Conservation (phyloP, 1,140 invertebrate species). For the Protaetia brevitarsis region DNA sequence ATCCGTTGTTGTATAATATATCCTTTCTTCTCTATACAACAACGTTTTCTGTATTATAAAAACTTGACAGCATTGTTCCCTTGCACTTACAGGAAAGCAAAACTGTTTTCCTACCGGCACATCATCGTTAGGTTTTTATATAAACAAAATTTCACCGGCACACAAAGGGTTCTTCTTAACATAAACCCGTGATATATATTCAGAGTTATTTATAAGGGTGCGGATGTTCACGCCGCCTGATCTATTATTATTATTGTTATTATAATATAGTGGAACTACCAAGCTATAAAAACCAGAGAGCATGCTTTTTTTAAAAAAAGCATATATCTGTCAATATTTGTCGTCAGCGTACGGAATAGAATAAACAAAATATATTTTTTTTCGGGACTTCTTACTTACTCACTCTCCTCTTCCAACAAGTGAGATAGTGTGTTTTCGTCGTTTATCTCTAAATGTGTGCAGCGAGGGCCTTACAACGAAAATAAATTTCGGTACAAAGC, state of each 20-base stretch:
- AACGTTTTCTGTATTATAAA: too few relatives aligned
- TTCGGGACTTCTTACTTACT: background rate
- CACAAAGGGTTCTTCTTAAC: background rate
- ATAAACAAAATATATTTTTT: constrained; percentile 16
- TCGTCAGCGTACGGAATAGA: background rate
- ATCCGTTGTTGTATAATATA: too few relatives aligned
- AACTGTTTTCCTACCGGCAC: too few relatives aligned
- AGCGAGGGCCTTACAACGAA: background rate
- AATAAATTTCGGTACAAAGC: constrained; percentile 2
- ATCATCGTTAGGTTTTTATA: too few relatives aligned
- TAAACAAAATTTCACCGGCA: constrained; percentile 14
- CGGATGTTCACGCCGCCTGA: constrained; percentile 6
- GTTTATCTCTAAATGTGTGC: background rate
- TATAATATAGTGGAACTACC: constrained; percentile 6
- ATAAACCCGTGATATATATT: constrained; percentile 13
- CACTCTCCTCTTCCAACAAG: too few relatives aligned
- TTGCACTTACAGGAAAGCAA: too few relatives aligned
- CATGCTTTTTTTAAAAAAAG: constrained; percentile 16
- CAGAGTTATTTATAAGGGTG: constrained; percentile 15
- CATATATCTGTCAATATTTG: constrained; percentile 18
- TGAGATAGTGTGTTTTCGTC: too few relatives aligned
- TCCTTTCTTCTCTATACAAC: too few relatives aligned
- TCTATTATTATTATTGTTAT: constrained; percentile 19
- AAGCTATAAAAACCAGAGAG: constrained; percentile 1
- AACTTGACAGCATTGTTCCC: too few relatives aligned